Conservation (phyloP, 1,140 invertebrate genomes). For the Calephelis nemesis region DNA sequence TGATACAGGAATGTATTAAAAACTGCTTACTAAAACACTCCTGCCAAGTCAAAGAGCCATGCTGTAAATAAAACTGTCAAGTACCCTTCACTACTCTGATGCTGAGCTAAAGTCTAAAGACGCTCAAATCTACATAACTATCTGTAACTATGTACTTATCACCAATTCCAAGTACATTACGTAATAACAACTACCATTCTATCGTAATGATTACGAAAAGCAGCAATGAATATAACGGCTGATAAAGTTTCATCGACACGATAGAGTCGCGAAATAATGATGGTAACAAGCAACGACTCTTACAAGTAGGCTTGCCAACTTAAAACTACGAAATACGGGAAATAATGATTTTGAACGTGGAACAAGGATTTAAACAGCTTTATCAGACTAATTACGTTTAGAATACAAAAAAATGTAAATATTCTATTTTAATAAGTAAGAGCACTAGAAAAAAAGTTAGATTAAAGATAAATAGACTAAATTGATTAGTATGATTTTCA, state of each 20-base stretch:
- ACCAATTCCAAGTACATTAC: neutral
- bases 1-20: neutral
- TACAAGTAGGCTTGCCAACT: conserved; percentile 24
- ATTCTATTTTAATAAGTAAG: too few species aligned
- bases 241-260: conserved; percentile 3
- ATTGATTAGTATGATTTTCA: too few species aligned
- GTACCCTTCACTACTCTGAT: conserved; percentile 42
- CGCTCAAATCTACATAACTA: conserved; percentile 11
- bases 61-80: conserved; percentile 56
- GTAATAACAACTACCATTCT: neutral
- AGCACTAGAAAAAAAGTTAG: too few species aligned
- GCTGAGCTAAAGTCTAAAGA: conserved; percentile 32
- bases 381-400: too few species aligned
- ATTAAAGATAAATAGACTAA: too few species aligned
- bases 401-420: too few species aligned
- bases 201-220: neutral
- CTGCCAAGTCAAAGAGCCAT: conserved; percentile 38
- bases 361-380: too few species aligned
- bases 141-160: neutral
- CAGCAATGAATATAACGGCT: neutral
- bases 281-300: conserved; percentile 19
- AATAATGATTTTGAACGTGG: too few species aligned
- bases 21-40: conserved; percentile 10
- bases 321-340: too few species aligned
- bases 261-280: conserved; percentile 6